Evolutionary conservation across 2,113 vertebrate species (phyloP).

Genomic region (Lichenostomus cassidix): DNA sequence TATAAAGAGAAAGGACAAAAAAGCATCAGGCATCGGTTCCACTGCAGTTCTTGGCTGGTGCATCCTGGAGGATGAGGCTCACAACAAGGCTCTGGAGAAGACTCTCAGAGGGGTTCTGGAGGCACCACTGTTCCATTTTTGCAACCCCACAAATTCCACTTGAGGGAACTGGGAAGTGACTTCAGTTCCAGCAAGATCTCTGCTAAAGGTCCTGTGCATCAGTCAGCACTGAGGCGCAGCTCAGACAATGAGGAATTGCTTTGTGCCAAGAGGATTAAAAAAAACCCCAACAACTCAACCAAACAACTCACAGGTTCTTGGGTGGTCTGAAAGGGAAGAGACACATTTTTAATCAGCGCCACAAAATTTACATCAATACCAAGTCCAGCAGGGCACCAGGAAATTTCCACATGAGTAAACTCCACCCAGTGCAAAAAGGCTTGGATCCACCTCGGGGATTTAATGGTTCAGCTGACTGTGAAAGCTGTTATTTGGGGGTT

Average conservation of each 20-base stretch:
- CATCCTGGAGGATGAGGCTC: background rate
- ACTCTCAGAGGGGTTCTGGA: background rate
- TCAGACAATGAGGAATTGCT: background rate
- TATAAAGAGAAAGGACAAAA: too few species aligned
- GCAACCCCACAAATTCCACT: background rate
- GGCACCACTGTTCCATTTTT: background rate
- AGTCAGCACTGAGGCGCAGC: background rate
- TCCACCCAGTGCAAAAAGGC: background rate
- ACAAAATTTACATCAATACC: background rate
- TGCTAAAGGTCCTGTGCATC: background rate
- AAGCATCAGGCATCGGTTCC: background rate
- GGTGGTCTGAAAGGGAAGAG: background rate
- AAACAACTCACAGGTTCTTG: background rate
- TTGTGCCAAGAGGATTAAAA: background rate
- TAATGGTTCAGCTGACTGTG: constrained; percentile 24
- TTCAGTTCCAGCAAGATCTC: rapidly evolving
- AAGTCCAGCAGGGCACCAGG: background rate
- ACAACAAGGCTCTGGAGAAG: background rate
- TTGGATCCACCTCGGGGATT: background rate
- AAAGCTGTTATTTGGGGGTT: constrained; percentile 19
- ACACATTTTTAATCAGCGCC: constrained; percentile 4
- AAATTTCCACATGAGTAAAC: constrained; percentile 48
- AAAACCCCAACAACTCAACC: background rate
- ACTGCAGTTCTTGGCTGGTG: background rate
- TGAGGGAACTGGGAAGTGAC: background rate